A percentile compares a stretch with the other conserved stretches of the same genome.
These are phyloP conservation scores for Neofelis nebulosa DNA, from an alignment of 2,113 vertebrate species.

Conservation along the genomic window DNA sequence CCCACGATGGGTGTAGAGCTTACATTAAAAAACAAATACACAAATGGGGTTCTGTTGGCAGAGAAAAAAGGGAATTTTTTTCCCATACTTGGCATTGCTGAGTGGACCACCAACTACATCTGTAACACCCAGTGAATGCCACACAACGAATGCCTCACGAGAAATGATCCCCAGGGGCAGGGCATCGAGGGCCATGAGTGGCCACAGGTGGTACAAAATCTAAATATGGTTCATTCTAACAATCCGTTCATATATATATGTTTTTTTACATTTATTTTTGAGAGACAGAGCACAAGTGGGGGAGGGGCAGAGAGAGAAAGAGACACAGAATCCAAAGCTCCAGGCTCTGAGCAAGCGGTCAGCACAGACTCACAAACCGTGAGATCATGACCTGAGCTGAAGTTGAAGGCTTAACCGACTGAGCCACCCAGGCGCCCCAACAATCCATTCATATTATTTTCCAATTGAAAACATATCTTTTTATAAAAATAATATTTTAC, in stretches of 20 bases:
- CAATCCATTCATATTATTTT: background rate
- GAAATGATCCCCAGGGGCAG: background rate
- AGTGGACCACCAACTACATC: background rate
- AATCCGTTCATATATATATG: background rate
- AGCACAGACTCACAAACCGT: no score
- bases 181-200: background rate
- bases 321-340: no score
- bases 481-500: background rate
- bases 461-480: background rate
- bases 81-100: background rate
- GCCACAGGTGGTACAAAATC: background rate
- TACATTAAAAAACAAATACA: background rate
- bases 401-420: no score
- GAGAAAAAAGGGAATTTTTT: background rate
- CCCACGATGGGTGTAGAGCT: background rate
- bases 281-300: no score
- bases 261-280: no score
- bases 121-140: background rate
- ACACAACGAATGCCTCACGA: background rate
- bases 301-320: no score
- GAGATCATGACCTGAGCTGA: no score
- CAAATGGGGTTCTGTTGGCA: background rate
- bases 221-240: background rate
- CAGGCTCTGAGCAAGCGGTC: no score
- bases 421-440: background rate